A percentile compares a stretch with the other conserved stretches of the same genome.
Conservation (phyloP, 2,797 vertebrate species). For the Nannoperca australis region DNA sequence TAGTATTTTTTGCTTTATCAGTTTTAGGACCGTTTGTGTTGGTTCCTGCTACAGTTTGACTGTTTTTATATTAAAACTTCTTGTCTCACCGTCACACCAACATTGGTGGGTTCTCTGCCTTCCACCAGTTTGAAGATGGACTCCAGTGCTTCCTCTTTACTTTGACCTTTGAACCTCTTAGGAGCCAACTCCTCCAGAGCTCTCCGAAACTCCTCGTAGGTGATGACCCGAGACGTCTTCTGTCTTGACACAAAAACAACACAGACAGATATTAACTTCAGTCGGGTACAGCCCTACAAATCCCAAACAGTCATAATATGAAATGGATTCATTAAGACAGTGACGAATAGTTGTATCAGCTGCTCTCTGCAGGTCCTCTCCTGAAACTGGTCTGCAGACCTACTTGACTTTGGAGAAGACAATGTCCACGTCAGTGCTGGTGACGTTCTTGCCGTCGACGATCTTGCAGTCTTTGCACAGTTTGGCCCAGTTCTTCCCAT, state of each 20-base stretch:
- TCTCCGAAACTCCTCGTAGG: conserved; percentile 92
- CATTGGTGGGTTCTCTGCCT: conserved; percentile 90
- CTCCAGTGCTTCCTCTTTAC: conserved; percentile 90
- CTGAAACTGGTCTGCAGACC: conserved; percentile 65
- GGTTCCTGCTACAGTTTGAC: neutral
- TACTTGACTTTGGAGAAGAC: conserved; percentile 99
- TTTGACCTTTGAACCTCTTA: conserved; percentile 94
- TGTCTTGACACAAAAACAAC: conserved; percentile 79
- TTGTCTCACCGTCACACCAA: conserved; percentile 85
- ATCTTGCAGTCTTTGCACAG: conserved; percentile 98
- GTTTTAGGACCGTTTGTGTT: neutral
- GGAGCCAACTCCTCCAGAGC: conserved; percentile 91
- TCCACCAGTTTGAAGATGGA: conserved; percentile 91
- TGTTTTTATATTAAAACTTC: neutral
- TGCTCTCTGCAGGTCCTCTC: neutral
- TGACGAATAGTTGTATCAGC: no score
- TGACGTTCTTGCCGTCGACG: conserved; percentile 90
- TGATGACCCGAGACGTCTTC: conserved; percentile 93
- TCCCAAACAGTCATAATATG: neutral
- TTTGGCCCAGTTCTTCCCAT: conserved; percentile 98
- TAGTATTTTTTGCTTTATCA: neutral
- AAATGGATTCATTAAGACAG: neutral
- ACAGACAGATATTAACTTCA: no score
- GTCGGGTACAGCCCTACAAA: no score
- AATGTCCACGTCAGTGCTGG: conserved; percentile 93